A percentile compares a stretch with the other conserved stretches of the same genome.
These are phyloP conservation scores for Corvus moneduloides DNA, from an alignment of 2,113 vertebrate genomes.

Conservation along the genomic window DNA sequence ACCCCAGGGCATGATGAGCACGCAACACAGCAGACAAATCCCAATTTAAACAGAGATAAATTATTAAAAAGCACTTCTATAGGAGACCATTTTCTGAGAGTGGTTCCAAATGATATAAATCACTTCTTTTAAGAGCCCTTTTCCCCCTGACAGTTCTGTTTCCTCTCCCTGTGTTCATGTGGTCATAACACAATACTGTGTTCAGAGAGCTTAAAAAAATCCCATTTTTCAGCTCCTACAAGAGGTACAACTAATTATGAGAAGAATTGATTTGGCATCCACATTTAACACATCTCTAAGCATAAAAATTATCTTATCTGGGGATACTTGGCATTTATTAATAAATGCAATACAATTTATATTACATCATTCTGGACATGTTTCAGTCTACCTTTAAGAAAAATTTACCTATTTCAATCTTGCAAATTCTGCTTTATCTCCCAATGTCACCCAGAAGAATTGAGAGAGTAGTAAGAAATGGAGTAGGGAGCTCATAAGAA, in stretches of 20 bases:
- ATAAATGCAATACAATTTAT: conserved; percentile 14
- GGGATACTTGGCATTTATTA: conserved; percentile 44
- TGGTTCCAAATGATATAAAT: conserved; percentile 33
- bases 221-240: conserved; percentile 33
- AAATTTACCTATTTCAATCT: conserved; percentile 21
- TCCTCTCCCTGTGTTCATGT: neutral
- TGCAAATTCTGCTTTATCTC: conserved; percentile 23
- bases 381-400: conserved; percentile 10
- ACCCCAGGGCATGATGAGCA: neutral
- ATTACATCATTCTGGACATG: conserved; percentile 2
- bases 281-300: conserved; percentile 9
- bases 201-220: conserved; percentile 8
- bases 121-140: neutral
- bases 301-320: conserved; percentile 39
- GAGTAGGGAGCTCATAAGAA: conserved; percentile 22
- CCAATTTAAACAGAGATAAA: conserved; percentile 29
- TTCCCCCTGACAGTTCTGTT: neutral
- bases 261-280: conserved; percentile 25
- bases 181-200: neutral
- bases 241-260: conserved; percentile 47
- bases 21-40: neutral
- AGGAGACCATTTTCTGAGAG: neutral
- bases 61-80: conserved; percentile 35
- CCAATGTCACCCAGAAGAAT: conserved; percentile 27
- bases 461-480: neutral